Evolutionary conservation across 2,797 vertebrate genomes (phyloP).

Genomic region (Artibeus lituratus): DNA sequence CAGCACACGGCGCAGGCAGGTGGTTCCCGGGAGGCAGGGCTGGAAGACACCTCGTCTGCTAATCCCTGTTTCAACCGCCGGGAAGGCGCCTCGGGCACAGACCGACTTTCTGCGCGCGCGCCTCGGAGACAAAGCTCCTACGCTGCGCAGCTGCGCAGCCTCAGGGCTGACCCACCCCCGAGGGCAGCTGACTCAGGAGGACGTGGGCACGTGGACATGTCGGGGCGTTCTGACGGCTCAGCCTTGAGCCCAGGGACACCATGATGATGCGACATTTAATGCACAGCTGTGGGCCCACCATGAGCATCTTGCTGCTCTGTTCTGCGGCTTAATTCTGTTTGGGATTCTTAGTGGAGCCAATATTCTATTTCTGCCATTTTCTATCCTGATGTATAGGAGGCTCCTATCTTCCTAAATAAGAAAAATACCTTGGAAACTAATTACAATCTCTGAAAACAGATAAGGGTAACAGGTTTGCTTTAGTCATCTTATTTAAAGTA

Average conservation of each 20-base stretch:
- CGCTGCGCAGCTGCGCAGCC: too few species aligned
- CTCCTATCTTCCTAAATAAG: slow-evolving; percentile 10
- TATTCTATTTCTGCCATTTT: not conserved
- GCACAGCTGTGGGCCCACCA: not conserved
- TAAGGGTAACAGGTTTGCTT: not conserved
- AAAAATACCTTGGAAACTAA: not conserved
- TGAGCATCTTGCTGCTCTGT: not conserved
- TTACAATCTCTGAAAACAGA: slow-evolving; percentile 38
- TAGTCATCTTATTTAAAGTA: slow-evolving; percentile 27
- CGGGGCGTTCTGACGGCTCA: not conserved
- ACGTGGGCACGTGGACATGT: too few species aligned
- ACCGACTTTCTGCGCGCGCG: too few species aligned
- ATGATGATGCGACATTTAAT: not conserved
- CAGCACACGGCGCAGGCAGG: too few species aligned
- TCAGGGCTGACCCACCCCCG: too few species aligned
- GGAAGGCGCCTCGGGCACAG: too few species aligned
- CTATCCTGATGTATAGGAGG: not conserved
- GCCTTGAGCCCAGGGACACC: not conserved
- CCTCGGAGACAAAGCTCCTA: too few species aligned
- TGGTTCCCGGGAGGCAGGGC: too few species aligned
- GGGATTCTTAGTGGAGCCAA: not conserved
- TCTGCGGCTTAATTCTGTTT: not conserved
- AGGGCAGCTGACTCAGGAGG: too few species aligned
- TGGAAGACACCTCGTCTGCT: too few species aligned
- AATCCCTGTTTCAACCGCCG: too few species aligned